phyloP scores from a whole-genome alignment of 1,140 invertebrate genomes.

The Theocolax elegans region DNA sequence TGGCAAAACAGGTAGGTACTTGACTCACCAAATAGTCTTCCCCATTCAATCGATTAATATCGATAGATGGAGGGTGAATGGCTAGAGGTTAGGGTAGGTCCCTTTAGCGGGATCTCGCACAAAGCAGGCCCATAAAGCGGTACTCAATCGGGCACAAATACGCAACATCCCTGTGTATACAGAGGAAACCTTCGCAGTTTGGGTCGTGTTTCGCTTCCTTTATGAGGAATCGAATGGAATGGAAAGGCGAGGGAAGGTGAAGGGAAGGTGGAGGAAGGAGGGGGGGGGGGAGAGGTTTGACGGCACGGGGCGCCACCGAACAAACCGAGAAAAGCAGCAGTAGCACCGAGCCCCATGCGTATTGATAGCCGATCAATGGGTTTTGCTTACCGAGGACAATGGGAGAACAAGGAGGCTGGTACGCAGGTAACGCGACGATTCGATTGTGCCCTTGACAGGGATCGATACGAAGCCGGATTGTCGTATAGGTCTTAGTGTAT shows the following conservation, averaged over 20 bases:
- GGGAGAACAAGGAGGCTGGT: slow-evolving; percentile 42
- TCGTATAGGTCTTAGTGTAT: slow-evolving; percentile 12
- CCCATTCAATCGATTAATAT: slow-evolving; percentile 57
- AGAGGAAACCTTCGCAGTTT: too few relatives aligned
- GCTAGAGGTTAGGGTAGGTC: slow-evolving; percentile 36
- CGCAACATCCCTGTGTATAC: slow-evolving; percentile 39
- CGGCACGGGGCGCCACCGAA: slow-evolving; percentile 23
- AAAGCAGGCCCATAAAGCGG: slow-evolving; percentile 49
- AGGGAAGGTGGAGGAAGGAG: too few relatives aligned
- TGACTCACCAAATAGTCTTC: slow-evolving; percentile 49
- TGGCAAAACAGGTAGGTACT: slow-evolving; percentile 54
- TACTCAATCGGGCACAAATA: slow-evolving; percentile 47
- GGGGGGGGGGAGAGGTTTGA: too few relatives aligned
- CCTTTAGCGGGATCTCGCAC: not conserved
- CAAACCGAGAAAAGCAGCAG: slow-evolving; percentile 18
- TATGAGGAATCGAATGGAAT: too few relatives aligned
- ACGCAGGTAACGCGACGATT: slow-evolving; percentile 49
- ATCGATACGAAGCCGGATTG: slow-evolving; percentile 53
- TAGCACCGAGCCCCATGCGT: not conserved
- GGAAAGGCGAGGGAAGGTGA: too few relatives aligned
- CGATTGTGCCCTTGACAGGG: slow-evolving; percentile 54
- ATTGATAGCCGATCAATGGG: slow-evolving; percentile 50
- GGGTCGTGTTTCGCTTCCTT: too few relatives aligned
- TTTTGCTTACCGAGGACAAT: not conserved
- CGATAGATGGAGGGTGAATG: slow-evolving; percentile 54